phyloP scores from a whole-genome alignment of 2,888 invertebrate species.

The Nephrotoma guestfalica region DNA sequence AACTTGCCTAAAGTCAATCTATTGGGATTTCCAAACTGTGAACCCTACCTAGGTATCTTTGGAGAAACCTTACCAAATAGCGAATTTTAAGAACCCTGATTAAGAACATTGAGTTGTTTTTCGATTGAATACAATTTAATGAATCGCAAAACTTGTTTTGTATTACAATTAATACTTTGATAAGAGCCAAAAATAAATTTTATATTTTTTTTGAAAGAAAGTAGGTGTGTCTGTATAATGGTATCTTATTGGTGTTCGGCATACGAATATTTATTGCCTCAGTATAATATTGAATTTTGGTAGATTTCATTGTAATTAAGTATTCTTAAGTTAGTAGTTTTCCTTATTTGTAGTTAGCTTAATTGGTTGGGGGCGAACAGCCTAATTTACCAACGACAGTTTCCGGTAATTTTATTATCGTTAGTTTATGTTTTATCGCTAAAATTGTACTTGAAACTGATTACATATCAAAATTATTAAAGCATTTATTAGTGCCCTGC shows the following conservation, averaged over 20 bases:
- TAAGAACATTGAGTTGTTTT: no score
- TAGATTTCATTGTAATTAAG: background rate
- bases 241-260: background rate
- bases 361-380: background rate
- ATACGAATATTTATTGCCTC: background rate
- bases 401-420: background rate
- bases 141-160: background rate
- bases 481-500: background rate
- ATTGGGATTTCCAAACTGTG: no score
- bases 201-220: background rate
- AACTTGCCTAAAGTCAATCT: no score
- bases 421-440: background rate
- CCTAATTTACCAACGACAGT: background rate
- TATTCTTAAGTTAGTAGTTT: background rate
- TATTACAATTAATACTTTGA: background rate
- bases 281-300: background rate
- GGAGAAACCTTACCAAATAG: no score
- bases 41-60: no score
- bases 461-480: background rate
- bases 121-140: background rate
- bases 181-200: background rate
- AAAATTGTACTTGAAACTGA: background rate
- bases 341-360: background rate
- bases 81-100: no score
- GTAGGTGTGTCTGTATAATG: background rate